Evolutionary conservation across 2,888 invertebrate genomes (phyloP).

Genomic region (Chironomus riparius): DNA sequence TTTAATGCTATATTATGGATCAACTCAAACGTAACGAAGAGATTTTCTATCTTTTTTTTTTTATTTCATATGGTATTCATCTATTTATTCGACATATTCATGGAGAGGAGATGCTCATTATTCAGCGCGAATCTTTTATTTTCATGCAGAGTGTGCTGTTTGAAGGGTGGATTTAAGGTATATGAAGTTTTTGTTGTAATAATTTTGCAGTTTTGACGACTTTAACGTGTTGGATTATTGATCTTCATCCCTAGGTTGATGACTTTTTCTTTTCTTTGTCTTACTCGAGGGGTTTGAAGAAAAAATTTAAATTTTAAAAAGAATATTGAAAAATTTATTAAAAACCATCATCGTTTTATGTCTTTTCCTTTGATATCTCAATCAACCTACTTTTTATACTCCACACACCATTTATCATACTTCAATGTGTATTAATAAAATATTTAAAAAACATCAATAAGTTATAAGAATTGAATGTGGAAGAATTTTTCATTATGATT

Average conservation of each 20-base stretch:
- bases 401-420: neutral
- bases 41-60: neutral
- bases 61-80: neutral
- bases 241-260: neutral
- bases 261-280: too few species aligned
- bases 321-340: neutral
- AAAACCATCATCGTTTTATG: neutral
- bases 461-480: neutral
- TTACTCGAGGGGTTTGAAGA: too few species aligned
- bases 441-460: neutral
- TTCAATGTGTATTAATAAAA: neutral
- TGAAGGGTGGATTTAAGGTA: neutral
- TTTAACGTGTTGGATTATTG: neutral
- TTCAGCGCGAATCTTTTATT: neutral
- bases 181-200: neutral
- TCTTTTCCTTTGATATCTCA: too few species aligned
- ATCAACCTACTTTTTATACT: too few species aligned
- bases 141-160: neutral
- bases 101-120: neutral
- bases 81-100: neutral
- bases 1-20: slow-evolving; percentile 12
- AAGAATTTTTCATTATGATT: neutral
- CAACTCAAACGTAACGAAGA: neutral
- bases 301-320: neutral
- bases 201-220: neutral